Percentiles rank a stretch among this genome's conserved stretches.
Evolutionary conservation across 2,113 vertebrate genomes (phyloP).

Genomic region (Tapirus terrestris): DNA sequence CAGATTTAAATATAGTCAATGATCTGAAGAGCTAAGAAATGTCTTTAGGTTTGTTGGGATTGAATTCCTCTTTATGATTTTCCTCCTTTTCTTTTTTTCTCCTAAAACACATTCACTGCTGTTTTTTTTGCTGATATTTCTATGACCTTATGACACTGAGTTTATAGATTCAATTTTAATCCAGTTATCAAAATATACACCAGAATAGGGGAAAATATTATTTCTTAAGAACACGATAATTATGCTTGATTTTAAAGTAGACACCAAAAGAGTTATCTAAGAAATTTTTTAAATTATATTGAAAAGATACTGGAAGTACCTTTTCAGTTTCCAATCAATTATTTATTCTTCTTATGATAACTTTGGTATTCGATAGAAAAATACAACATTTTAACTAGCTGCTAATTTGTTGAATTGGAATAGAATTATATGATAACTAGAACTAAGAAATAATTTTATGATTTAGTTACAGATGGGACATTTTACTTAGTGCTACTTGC

Average conservation of each 20-base stretch:
- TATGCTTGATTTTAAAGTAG: background rate
- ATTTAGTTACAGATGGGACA: background rate
- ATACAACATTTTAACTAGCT: background rate
- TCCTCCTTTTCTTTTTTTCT: background rate
- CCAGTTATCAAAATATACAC: background rate
- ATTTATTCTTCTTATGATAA: background rate
- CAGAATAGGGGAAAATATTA: background rate
- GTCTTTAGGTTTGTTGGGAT: background rate
- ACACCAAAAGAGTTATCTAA: background rate
- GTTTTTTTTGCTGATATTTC: background rate
- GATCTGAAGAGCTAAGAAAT: background rate
- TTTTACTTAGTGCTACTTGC: background rate
- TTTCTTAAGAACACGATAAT: background rate
- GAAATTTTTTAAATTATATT: background rate
- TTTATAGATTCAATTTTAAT: background rate
- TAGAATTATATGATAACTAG: background rate
- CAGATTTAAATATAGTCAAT: background rate
- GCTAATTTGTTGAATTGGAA: background rate
- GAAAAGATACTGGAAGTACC: background rate
- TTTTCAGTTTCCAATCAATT: background rate
- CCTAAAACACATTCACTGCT: background rate
- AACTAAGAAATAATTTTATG: background rate
- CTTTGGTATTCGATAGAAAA: background rate
- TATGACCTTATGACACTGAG: background rate
- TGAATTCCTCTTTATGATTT: background rate